A percentile compares a stretch with the other conserved stretches of the same genome.
Evolutionary conservation across 2,113 vertebrate species (phyloP).

Genomic region (Neotoma lepida): DNA sequence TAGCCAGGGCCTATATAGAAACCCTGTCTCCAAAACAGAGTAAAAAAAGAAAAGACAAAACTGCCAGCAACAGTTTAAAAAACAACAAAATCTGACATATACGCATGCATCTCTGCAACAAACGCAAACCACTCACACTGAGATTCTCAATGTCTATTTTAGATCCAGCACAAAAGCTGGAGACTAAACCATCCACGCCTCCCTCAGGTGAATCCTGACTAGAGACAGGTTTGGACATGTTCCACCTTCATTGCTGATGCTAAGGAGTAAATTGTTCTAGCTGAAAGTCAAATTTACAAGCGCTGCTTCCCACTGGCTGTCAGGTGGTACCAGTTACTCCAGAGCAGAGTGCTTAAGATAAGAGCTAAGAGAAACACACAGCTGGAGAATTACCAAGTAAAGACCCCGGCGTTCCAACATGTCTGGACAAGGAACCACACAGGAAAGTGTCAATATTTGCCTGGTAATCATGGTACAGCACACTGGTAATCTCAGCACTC

Average conservation of each 20-base stretch:
- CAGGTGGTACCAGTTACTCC: neutral
- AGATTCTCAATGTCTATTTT: neutral
- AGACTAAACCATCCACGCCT: neutral
- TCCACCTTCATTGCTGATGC: neutral
- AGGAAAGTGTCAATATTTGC: conserved; percentile 45
- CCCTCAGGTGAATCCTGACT: conserved; percentile 24
- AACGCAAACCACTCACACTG: neutral
- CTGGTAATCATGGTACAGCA: neutral
- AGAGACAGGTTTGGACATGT: conserved; percentile 48
- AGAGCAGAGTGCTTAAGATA: neutral
- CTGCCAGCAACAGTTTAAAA: neutral
- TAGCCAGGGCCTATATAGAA: neutral
- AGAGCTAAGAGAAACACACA: neutral
- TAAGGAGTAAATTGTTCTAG: neutral
- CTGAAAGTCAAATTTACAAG: conserved; percentile 41
- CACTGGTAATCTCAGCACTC: neutral
- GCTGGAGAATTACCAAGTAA: neutral
- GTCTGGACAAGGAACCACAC: neutral
- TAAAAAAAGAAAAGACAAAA: neutral
- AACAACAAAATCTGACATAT: neutral
- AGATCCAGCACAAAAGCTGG: neutral
- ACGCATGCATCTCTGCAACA: neutral
- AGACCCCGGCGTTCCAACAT: conserved; percentile 37
- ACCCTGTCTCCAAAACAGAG: neutral
- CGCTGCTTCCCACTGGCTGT: neutral